Base-by-base conservation (phyloP, 2,888 invertebrate species). In the Oasisia sp. region DNA sequence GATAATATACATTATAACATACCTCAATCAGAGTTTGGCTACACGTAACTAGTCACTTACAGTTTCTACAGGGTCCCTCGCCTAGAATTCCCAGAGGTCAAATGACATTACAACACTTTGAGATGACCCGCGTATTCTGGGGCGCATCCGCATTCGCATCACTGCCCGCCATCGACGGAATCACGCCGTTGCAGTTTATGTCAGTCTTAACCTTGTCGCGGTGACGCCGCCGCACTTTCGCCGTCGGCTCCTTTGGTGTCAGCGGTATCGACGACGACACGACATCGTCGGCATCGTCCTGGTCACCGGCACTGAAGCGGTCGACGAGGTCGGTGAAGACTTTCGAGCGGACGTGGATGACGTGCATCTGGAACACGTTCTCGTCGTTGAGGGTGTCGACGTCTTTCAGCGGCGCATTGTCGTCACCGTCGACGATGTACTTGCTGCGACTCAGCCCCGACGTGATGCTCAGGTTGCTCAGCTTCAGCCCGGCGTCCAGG, bases 401-500 rank as follows among this genome's bases (percentile, higher is more conserved):
- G 27, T 74, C 74, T 74, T 74, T 74, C 90, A 94, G 94, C 44
- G 91, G 91, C 38, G 90, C 92, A 27, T 74, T 44, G n/a, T 92
- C 44, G 7, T 45, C 89, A 11, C 89, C 44, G 89, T 94, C 95
- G 32, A 95, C 94, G 32, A 95, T 94, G 93, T 95, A 95, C 91
- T 95, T 95, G 44, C 95, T 93, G 93, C 95, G 92, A 92, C 94
- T 94, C 74, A 94, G 89, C 91, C 94, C 93, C 14, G 95, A 95
- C 27, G 93, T 93, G 38, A 94, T 92, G 94, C 94, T 94, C 14
- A 94, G 92, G 91, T 95, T 94, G 93, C 94, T 94, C 14, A 93
- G 92, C 32, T 93, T 93, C 91, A 45, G 38, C 90, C 89, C 91
- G 32, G 32, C 19, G n/a, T 45, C 91, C n/a, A 32, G 32, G 27